A percentile compares a stretch with the other conserved stretches of the same genome.
phyloP scores from a whole-genome alignment of 2,113 vertebrate species.

The Galemys pyrenaicus region DNA sequence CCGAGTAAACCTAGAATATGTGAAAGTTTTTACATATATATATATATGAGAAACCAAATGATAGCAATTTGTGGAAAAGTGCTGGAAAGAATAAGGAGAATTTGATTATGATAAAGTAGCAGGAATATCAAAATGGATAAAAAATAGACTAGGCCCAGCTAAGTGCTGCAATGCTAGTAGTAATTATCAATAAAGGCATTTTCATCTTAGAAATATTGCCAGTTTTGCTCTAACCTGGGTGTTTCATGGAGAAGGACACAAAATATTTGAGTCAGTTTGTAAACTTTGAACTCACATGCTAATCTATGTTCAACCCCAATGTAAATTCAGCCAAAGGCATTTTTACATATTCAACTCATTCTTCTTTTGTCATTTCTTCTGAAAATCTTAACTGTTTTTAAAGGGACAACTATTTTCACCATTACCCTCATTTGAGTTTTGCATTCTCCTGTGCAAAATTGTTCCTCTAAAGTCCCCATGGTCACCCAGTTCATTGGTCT shows the following conservation, averaged over 20 bases:
- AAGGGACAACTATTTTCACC: background rate
- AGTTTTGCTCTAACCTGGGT: too few species aligned
- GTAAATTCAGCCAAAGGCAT: background rate
- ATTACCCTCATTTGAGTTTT: background rate
- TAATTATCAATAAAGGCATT: too few species aligned
- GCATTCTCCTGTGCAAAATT: background rate
- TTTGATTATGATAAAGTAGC: background rate
- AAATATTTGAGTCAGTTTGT: too few species aligned
- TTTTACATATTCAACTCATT: background rate
- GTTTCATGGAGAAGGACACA: too few species aligned
- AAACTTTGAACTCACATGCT: background rate
- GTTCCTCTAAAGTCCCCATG: background rate
- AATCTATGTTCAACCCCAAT: background rate
- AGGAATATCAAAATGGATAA: background rate
- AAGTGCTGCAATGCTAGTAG: too few species aligned
- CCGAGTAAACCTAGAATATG: background rate
- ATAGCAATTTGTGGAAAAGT: background rate
- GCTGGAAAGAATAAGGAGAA: too few species aligned
- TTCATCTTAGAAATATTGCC: too few species aligned
- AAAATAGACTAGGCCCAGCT: background rate
- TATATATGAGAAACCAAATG: slow-evolving; percentile 7
- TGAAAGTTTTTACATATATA: background rate
- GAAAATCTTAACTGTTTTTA: background rate
- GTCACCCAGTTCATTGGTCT: background rate
- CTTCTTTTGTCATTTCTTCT: background rate